These are phyloP conservation scores for Cairina moschata DNA, from an alignment of 2,113 vertebrate genomes.

Conservation along the genomic window DNA sequence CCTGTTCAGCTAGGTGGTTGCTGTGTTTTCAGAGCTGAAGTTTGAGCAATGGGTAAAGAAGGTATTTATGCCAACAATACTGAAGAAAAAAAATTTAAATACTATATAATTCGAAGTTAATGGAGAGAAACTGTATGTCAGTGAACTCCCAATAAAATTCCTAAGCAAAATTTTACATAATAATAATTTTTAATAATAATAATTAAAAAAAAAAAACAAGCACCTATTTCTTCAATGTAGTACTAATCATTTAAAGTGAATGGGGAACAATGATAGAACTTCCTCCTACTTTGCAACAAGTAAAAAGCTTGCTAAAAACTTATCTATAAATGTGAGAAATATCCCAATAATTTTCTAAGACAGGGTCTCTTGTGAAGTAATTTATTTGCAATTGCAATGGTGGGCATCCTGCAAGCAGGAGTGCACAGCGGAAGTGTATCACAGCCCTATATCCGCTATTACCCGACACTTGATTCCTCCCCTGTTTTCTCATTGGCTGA, in stretches of 20 bases:
- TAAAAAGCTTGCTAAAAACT: neutral
- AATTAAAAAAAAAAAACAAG: neutral
- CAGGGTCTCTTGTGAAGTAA: no score
- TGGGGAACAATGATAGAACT: neutral
- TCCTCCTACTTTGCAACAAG: neutral
- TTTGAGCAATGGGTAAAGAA: neutral
- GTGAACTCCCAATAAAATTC: neutral
- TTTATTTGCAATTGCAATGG: no score
- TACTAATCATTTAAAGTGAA: neutral
- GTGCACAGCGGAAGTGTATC: no score
- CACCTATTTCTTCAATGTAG: neutral
- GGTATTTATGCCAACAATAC: neutral
- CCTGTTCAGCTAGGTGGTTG: neutral
- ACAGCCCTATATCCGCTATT: no score
- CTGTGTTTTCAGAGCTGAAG: neutral
- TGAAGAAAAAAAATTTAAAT: neutral
- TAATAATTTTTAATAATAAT: neutral
- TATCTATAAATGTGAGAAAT: neutral
- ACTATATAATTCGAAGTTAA: neutral
- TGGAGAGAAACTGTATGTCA: neutral
- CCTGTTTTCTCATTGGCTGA: no score
- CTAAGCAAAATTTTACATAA: neutral
- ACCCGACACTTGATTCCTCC: no score
- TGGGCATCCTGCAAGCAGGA: no score
- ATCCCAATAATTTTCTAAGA: no score